Percentiles rank a stretch among this genome's conserved stretches.
These are phyloP conservation scores for Trochalopteron elliotii DNA, from an alignment of 2,113 vertebrate genomes.

Conservation along the genomic window DNA sequence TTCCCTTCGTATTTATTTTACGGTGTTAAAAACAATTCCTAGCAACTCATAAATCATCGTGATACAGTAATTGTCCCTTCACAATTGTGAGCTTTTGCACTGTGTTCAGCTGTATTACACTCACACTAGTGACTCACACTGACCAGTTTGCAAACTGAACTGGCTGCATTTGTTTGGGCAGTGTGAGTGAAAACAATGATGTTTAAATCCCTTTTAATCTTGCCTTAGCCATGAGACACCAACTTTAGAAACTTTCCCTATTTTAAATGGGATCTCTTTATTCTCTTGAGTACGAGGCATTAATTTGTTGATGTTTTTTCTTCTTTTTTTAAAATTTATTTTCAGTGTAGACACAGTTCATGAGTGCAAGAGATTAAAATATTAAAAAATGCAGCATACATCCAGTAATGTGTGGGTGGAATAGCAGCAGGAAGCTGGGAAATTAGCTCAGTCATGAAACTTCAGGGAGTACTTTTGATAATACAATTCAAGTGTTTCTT, in stretches of 20 bases:
- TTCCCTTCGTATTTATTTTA: not conserved
- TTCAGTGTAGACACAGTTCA: not conserved
- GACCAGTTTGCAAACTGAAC: not conserved
- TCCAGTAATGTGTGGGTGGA: not conserved
- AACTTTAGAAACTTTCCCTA: not conserved
- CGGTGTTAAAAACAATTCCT: not conserved
- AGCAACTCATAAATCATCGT: not conserved
- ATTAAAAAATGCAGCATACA: fast-evolving
- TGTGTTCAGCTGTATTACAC: not conserved
- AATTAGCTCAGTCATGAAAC: not conserved
- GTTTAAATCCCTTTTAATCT: not conserved
- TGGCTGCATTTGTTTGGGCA: not conserved
- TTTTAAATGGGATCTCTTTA: not conserved
- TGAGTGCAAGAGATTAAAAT: not conserved
- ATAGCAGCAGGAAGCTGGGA: not conserved
- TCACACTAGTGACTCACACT: not conserved
- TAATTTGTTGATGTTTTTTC: not conserved
- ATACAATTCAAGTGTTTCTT: not conserved
- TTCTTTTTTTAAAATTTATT: not conserved
- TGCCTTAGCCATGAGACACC: not conserved
- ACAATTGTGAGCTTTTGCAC: not conserved
- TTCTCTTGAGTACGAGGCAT: not conserved
- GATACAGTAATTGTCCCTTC: not conserved
- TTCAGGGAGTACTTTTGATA: not conserved
- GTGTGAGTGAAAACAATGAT: not conserved